These are phyloP conservation scores for Craniophora ligustri DNA, from an alignment of 2,888 invertebrate species.

Conservation along the genomic window DNA sequence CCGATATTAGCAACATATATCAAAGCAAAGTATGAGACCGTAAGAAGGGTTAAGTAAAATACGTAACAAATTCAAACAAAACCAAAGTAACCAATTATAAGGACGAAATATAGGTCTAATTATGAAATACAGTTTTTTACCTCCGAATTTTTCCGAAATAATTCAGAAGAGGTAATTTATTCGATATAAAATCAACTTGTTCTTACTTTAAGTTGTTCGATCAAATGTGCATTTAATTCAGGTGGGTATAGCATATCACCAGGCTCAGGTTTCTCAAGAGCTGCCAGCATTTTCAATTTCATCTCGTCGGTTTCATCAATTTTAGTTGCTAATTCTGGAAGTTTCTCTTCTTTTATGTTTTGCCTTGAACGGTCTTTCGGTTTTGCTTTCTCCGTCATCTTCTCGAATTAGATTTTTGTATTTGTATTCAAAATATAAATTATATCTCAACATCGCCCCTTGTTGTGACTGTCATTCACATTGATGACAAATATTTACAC, in stretches of 20 bases:
- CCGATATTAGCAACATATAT: no score
- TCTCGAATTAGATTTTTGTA: conserved; percentile 5
- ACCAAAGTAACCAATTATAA: no score
- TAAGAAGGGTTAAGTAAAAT: no score
- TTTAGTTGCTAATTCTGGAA: conserved; percentile 71
- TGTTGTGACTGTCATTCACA: background rate
- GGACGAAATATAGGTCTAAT: no score
- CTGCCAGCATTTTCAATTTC: conserved; percentile 82
- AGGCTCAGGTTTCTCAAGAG: conserved; percentile 73
- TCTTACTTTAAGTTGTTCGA: conserved; percentile 88
- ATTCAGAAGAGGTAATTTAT: no score
- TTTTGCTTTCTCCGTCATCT: conserved; percentile 65
- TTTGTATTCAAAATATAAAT: conserved; percentile 24
- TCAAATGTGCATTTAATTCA: conserved; percentile 89
- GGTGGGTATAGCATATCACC: conserved; percentile 88
- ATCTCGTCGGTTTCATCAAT: conserved; percentile 86
- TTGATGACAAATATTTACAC: conserved; percentile 3
- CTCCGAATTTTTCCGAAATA: no score
- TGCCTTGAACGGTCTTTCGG: conserved; percentile 59
- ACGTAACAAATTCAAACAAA: no score
- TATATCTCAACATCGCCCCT: conserved; percentile 30
- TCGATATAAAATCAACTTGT: background rate
- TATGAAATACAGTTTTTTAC: no score
- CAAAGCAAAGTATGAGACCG: no score
- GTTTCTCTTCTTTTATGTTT: conserved; percentile 70